phyloP scores from a whole-genome alignment of 2,888 invertebrate genomes.

The Coenonympha arcania region DNA sequence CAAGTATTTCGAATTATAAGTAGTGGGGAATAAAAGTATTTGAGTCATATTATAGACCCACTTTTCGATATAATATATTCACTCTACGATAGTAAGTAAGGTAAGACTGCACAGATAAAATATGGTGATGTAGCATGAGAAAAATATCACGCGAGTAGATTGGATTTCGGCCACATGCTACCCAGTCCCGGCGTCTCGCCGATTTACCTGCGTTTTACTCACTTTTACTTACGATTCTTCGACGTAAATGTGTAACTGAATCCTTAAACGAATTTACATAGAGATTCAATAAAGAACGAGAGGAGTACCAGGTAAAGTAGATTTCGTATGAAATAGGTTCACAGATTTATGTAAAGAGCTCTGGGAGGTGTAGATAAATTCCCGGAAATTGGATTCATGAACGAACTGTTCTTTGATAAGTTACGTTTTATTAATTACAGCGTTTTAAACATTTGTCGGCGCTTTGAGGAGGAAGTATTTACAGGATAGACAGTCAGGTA shows the following conservation, averaged over 20 bases:
- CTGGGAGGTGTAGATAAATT: constrained; percentile 21
- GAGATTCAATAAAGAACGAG: constrained; percentile 23
- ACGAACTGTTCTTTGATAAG: constrained; percentile 54
- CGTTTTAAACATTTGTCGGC: constrained; percentile 34
- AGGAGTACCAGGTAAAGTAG: constrained; percentile 6
- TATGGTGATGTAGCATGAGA: too few relatives aligned
- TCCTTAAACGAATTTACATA: constrained; percentile 25
- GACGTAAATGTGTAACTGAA: constrained; percentile 12
- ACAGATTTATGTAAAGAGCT: constrained; percentile 35
- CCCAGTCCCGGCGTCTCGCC: too few relatives aligned
- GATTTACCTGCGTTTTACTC: neutral
- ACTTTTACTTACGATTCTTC: constrained; percentile 10
- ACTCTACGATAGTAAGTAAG: too few relatives aligned
- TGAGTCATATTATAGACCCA: too few relatives aligned
- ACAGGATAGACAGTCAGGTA: neutral
- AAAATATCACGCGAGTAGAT: too few relatives aligned
- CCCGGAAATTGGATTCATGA: constrained; percentile 37
- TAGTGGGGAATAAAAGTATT: too few relatives aligned
- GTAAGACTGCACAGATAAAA: too few relatives aligned
- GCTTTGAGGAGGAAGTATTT: neutral
- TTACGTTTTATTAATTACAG: constrained; percentile 57
- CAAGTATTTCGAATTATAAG: too few relatives aligned
- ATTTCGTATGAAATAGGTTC: constrained; percentile 21
- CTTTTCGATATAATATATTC: too few relatives aligned
- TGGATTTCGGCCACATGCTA: too few relatives aligned